phyloP scores from a whole-genome alignment of 1,140 invertebrate species.

The Drosophila nikananu region DNA sequence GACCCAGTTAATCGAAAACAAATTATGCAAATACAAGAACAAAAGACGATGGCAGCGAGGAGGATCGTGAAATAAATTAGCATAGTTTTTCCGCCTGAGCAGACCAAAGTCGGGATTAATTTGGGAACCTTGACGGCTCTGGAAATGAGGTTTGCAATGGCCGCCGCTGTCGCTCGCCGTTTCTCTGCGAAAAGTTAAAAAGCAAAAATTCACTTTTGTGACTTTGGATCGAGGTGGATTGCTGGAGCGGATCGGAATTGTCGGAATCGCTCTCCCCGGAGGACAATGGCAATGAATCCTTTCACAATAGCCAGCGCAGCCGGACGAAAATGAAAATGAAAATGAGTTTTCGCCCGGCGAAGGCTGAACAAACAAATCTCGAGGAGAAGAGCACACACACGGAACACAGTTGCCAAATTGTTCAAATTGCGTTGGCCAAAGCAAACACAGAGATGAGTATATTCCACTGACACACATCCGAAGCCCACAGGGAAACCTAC shows the following conservation, averaged over 20 bases:
- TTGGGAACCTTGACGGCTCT: conserved; percentile 42
- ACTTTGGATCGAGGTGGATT: conserved; percentile 68
- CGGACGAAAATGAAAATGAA: conserved; percentile 36
- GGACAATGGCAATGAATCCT: conserved; percentile 67
- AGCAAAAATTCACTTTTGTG: conserved; percentile 84
- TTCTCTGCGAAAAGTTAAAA: conserved; percentile 78
- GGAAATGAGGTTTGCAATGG: conserved; percentile 31
- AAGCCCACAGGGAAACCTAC: conserved; percentile 57
- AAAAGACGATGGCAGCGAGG: conserved; percentile 31
- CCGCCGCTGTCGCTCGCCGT: conserved; percentile 19
- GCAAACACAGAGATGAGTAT: conserved; percentile 70
- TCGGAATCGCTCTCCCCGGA: conserved; percentile 29
- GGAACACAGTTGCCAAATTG: conserved; percentile 79
- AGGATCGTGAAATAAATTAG: conserved; percentile 59
- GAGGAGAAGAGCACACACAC: conserved; percentile 21
- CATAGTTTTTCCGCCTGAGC: conserved; percentile 79
- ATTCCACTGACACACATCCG: conserved; percentile 73
- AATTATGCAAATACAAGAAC: conserved; percentile 74
- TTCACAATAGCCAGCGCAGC: conserved; percentile 53
- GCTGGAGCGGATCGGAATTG: conserved; percentile 30
- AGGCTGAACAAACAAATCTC: conserved; percentile 76
- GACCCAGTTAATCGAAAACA: conserved; percentile 55
- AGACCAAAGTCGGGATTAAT: conserved; percentile 77
- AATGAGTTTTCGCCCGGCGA: conserved; percentile 63
- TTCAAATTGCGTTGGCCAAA: conserved; percentile 80